These are phyloP conservation scores for Haemorhous mexicanus DNA, from an alignment of 2,113 vertebrate genomes.

Conservation along the genomic window DNA sequence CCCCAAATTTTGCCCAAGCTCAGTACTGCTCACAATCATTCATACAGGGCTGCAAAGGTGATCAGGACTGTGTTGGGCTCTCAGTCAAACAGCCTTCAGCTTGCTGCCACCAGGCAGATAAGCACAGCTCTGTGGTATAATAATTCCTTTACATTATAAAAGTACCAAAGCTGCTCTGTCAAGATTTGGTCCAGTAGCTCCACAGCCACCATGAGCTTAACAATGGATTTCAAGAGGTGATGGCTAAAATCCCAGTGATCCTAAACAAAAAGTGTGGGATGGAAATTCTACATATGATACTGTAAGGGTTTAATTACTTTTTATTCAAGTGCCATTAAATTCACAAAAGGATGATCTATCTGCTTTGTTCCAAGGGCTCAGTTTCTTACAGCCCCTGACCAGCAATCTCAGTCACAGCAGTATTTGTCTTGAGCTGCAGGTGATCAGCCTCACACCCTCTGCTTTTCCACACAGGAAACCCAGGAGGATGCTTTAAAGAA, in stretches of 20 bases:
- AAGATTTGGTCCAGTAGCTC: neutral
- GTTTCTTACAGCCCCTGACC: neutral
- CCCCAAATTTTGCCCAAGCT: neutral
- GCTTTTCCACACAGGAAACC: neutral
- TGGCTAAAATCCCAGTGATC: neutral
- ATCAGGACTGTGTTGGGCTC: neutral
- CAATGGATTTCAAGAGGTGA: neutral
- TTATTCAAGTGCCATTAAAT: neutral
- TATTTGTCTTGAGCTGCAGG: neutral
- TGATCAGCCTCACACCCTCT: neutral
- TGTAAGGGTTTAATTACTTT: neutral
- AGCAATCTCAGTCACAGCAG: neutral
- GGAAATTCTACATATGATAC: neutral
- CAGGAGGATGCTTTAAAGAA: neutral
- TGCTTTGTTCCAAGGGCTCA: neutral
- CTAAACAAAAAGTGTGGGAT: neutral
- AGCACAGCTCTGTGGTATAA: neutral
- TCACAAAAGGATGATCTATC: neutral
- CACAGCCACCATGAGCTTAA: neutral
- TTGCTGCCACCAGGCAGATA: neutral
- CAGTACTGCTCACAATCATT: neutral
- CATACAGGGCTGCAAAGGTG: neutral
- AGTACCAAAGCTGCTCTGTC: neutral
- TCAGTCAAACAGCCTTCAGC: neutral
- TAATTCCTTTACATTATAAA: neutral